phyloP scores from a whole-genome alignment of 1,140 invertebrate genomes.

The Probaryconus sp. region DNA sequence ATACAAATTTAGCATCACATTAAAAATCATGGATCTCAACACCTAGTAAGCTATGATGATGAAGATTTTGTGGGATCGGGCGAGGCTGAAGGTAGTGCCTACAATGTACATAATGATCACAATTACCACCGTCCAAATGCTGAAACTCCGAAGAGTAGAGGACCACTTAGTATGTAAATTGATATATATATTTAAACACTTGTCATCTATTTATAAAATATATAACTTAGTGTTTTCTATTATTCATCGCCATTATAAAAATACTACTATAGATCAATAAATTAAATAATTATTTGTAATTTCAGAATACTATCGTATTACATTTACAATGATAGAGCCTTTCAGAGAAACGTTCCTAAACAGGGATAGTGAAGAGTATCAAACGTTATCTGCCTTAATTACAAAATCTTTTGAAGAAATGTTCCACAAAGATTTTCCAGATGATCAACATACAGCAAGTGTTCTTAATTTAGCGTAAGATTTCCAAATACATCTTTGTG shows the following conservation, averaged over 20 bases:
- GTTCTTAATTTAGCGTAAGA: conserved; percentile 75
- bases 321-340: conserved; percentile 70
- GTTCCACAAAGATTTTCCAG: conserved; percentile 62
- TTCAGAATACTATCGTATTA: conserved; percentile 71
- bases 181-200: no score
- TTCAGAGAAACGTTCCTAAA: conserved; percentile 67
- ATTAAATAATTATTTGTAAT: conserved; percentile 16
- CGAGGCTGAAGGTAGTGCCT: conserved; percentile 66
- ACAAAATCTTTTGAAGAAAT: conserved; percentile 67
- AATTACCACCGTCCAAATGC: neutral
- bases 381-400: conserved; percentile 65
- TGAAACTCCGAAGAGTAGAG: conserved; percentile 55
- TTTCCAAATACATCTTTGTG: neutral
- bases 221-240: no score
- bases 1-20: no score
- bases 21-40: no score
- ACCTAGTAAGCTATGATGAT: conserved; percentile 66
- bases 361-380: conserved; percentile 67
- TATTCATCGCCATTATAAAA: no score
- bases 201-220: no score
- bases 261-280: no score
- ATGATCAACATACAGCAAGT: conserved; percentile 65
- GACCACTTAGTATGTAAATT: conserved; percentile 1
- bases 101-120: neutral
- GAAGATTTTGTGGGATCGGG: conserved; percentile 69